Evolutionary conservation across 2,113 vertebrate species (phyloP).

Genomic region (Corvus hawaiiensis): DNA sequence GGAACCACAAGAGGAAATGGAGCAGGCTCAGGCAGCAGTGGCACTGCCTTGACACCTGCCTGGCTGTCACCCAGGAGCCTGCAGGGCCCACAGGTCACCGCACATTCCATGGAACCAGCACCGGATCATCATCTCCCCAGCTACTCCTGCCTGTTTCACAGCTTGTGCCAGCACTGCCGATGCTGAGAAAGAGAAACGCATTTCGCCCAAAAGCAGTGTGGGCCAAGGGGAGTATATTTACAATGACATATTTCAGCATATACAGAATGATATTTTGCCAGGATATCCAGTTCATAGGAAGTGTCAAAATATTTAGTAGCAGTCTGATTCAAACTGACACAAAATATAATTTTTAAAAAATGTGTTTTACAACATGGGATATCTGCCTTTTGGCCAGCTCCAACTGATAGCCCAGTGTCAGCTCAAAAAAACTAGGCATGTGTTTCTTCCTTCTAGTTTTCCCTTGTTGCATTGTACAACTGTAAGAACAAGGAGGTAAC

Average conservation of each 20-base stretch:
- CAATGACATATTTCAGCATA: not conserved
- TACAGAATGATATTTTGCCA: not conserved
- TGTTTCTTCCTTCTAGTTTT: not conserved
- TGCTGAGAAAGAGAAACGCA: not conserved
- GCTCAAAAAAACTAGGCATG: not conserved
- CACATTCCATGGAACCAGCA: not conserved
- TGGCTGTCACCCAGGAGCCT: not conserved
- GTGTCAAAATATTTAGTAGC: constrained; percentile 57
- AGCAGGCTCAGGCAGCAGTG: not conserved
- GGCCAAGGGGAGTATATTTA: not conserved
- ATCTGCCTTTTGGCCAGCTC: constrained; percentile 35
- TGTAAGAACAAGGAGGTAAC: not conserved
- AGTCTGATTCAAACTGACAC: not conserved
- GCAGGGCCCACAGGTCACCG: accelerated
- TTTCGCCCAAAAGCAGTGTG: not conserved
- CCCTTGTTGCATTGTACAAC: not conserved
- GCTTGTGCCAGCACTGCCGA: not conserved
- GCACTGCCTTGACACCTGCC: not conserved
- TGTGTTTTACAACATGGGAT: not conserved
- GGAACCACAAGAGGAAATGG: not conserved
- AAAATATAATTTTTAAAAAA: not conserved
- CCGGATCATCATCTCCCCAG: not conserved
- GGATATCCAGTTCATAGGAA: constrained; percentile 7
- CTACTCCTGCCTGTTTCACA: not conserved
- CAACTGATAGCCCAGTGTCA: constrained; percentile 18